Conservation (phyloP, 1,140 invertebrate genomes). For the Scaptomyza hsui region DNA sequence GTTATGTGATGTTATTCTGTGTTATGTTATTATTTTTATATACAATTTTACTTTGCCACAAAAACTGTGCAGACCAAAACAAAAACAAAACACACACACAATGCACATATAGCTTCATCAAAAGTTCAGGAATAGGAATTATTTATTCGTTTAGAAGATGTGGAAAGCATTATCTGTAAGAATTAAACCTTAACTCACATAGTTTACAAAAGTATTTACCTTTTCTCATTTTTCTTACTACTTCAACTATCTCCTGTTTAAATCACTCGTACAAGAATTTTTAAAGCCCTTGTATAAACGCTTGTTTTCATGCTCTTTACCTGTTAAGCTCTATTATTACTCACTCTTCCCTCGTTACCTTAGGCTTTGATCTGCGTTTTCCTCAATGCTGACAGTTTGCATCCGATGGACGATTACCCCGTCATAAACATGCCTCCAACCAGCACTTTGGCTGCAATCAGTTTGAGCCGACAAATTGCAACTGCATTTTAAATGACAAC, state of each 20-base stretch:
- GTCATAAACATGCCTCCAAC: constrained; percentile 3
- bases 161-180: no score
- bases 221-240: no score
- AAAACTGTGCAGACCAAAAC: not conserved
- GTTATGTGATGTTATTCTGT: constrained; percentile 2
- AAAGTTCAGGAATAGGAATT: not conserved
- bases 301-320: not conserved
- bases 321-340: not conserved
- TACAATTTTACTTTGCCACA: not conserved
- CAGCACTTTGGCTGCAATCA: constrained; percentile 18
- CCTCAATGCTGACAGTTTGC: constrained; percentile 1
- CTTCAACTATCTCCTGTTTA: no score
- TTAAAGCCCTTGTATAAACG: not conserved
- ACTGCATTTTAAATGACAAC: constrained; percentile 49
- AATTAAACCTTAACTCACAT: no score
- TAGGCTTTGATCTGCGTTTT: constrained; percentile 5
- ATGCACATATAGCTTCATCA: constrained; percentile 4
- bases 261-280: not conserved
- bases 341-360: not conserved
- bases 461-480: constrained; percentile 39
- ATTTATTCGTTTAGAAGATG: no score
- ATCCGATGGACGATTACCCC: constrained; percentile 20
- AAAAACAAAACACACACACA: not conserved
- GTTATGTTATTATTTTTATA: constrained; percentile 3
- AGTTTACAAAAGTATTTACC: no score